Conservation (phyloP, 2,888 invertebrate genomes). For the Leptura quadrifasciata region DNA sequence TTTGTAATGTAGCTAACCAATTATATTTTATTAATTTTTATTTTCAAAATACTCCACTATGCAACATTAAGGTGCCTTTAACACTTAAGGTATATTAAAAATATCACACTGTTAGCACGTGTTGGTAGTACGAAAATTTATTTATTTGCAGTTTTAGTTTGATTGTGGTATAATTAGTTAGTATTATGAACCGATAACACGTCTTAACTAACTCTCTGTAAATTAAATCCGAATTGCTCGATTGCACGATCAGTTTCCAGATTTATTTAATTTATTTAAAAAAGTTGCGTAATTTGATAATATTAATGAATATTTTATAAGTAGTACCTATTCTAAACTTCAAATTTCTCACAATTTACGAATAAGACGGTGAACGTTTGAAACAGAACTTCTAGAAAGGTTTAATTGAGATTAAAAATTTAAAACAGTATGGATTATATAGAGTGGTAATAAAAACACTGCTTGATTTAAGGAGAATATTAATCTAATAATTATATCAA, state of each 20-base stretch:
- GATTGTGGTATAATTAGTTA: no score
- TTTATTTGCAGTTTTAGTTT: no score
- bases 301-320: slow-evolving; percentile 2
- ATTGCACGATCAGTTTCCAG: background rate
- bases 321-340: background rate
- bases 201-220: background rate
- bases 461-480: no score
- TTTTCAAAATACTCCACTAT: no score
- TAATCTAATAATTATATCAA: no score
- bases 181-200: no score
- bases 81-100: no score
- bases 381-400: background rate
- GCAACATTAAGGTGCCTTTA: no score
- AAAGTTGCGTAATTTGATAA: background rate
- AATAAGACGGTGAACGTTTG: background rate
- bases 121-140: no score
- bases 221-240: background rate
- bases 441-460: background rate
- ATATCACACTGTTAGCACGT: no score
- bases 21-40: no score
- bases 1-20: no score
- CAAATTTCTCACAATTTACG: background rate
- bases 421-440: background rate
- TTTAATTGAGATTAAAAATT: background rate
- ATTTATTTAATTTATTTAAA: background rate